These are phyloP conservation scores for Toxotes lorentzi DNA, from an alignment of 2,797 vertebrate species.

Conservation along the genomic window DNA sequence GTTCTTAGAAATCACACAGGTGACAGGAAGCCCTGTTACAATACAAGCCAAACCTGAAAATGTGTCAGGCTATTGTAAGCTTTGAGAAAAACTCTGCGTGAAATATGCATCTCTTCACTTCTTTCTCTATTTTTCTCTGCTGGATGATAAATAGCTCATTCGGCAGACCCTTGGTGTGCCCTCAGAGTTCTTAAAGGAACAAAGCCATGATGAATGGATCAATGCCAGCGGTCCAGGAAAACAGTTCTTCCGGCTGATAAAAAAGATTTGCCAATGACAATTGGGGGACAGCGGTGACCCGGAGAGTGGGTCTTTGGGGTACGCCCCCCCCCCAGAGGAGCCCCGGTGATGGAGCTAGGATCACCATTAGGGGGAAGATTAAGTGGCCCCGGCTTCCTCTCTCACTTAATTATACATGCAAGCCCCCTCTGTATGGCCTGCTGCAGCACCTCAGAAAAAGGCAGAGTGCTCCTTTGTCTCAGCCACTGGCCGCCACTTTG, in stretches of 20 bases:
- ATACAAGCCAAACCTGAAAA: slow-evolving; percentile 62
- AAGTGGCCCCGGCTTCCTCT: slow-evolving; percentile 90
- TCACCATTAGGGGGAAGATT: slow-evolving; percentile 95
- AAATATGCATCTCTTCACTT: slow-evolving; percentile 84
- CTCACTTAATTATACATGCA: slow-evolving; percentile 97
- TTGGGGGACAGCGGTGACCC: slow-evolving; percentile 90
- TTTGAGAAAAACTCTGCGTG: slow-evolving; percentile 73
- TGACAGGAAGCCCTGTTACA: slow-evolving; percentile 61
- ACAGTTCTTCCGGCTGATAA: slow-evolving; percentile 88
- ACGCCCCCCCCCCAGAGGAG: slow-evolving; percentile 86
- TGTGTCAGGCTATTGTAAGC: slow-evolving; percentile 77
- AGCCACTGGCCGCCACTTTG: slow-evolving; percentile 89
- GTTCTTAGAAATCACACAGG: slow-evolving; percentile 67
- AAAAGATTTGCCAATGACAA: slow-evolving; percentile 92
- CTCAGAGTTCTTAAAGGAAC: slow-evolving; percentile 90
- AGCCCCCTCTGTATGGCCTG: slow-evolving; percentile 87
- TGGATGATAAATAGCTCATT: slow-evolving; percentile 88
- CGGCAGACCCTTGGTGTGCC: slow-evolving; percentile 83
- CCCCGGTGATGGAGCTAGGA: slow-evolving; percentile 88
- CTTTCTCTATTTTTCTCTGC: slow-evolving; percentile 77
- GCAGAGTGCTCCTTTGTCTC: slow-evolving; percentile 87
- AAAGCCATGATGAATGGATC: slow-evolving; percentile 91
- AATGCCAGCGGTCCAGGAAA: slow-evolving; percentile 87
- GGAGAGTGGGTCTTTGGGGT: slow-evolving; percentile 90
- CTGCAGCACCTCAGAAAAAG: slow-evolving; percentile 79